A percentile compares a stretch with the other conserved stretches of the same genome.
These are phyloP conservation scores for Paramormyrops kingsleyae DNA, from an alignment of 2,113 vertebrate genomes.

Conservation along the genomic window DNA sequence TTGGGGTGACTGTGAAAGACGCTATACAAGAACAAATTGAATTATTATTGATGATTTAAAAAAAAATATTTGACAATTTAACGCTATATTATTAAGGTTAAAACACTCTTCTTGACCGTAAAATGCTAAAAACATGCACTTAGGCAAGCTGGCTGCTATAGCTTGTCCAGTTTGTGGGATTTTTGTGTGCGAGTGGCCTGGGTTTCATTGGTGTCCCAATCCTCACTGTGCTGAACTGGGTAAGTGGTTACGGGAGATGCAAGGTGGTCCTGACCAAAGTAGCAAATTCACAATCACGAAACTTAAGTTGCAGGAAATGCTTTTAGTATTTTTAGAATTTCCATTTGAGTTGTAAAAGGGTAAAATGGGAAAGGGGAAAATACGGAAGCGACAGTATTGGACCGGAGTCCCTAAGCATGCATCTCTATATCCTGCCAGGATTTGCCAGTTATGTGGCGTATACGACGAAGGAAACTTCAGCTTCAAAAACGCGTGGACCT, in stretches of 20 bases:
- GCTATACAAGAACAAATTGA: neutral
- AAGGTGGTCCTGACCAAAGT: neutral
- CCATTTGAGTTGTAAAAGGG: neutral
- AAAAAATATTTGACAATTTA: neutral
- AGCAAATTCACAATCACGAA: neutral
- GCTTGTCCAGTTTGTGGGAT: neutral
- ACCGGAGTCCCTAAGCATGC: neutral
- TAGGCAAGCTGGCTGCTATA: neutral
- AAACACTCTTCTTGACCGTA: neutral
- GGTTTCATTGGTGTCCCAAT: neutral
- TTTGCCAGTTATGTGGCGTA: constrained; percentile 80
- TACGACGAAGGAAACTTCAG: constrained; percentile 97
- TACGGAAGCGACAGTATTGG: neutral
- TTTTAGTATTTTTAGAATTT: neutral
- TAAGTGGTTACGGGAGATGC: neutral
- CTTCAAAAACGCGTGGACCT: constrained; percentile 92
- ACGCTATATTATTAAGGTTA: neutral
- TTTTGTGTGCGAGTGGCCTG: neutral
- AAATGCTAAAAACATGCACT: neutral
- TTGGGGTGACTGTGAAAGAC: neutral
- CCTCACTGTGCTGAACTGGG: neutral
- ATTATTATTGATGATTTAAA: neutral
- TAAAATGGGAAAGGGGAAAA: neutral
- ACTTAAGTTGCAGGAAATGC: neutral
- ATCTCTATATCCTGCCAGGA: constrained; percentile 47